A percentile compares a stretch with the other conserved stretches of the same genome.
Evolutionary conservation across 2,888 invertebrate genomes (phyloP).

Genomic region (Belgica antarctica): DNA sequence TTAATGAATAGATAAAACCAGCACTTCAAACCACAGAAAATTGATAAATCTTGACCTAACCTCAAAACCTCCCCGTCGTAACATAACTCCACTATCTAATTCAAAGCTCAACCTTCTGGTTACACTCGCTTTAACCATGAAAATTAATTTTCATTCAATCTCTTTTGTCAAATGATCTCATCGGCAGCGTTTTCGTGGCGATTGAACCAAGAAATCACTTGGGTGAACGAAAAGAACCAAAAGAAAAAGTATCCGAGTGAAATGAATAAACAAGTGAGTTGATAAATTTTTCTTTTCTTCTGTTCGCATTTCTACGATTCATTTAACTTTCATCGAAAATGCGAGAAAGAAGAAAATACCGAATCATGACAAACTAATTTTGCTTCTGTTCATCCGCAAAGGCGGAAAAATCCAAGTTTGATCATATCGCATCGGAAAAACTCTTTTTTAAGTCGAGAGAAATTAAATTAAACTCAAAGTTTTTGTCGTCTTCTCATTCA

Average conservation of each 20-base stretch:
- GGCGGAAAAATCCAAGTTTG: too few relatives aligned
- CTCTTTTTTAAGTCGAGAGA: background rate
- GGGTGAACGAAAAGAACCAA: background rate
- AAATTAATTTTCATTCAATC: slow-evolving; percentile 24
- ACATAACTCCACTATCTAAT: too few relatives aligned
- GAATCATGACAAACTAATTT: too few relatives aligned
- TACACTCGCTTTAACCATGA: slow-evolving; percentile 4
- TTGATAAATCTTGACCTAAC: too few relatives aligned
- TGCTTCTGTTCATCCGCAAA: too few relatives aligned
- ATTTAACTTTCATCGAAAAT: too few relatives aligned
- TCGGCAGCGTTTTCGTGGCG: background rate
- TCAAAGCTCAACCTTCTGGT: background rate
- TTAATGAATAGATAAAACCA: too few relatives aligned
- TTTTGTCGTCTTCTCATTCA: background rate
- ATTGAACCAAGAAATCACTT: background rate
- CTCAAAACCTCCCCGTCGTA: too few relatives aligned
- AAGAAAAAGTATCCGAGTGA: background rate
- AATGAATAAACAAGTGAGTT: background rate
- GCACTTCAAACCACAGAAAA: too few relatives aligned
- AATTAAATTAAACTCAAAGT: slow-evolving; percentile 6
- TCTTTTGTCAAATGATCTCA: background rate
- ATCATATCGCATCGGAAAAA: background rate
- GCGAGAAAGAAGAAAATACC: too few relatives aligned
- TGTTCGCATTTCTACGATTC: slow-evolving; percentile 10
- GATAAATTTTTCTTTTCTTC: background rate